Base-by-base conservation (phyloP, 2,797 vertebrate genomes). In the Parauchenoglanis ngamensis region DNA sequence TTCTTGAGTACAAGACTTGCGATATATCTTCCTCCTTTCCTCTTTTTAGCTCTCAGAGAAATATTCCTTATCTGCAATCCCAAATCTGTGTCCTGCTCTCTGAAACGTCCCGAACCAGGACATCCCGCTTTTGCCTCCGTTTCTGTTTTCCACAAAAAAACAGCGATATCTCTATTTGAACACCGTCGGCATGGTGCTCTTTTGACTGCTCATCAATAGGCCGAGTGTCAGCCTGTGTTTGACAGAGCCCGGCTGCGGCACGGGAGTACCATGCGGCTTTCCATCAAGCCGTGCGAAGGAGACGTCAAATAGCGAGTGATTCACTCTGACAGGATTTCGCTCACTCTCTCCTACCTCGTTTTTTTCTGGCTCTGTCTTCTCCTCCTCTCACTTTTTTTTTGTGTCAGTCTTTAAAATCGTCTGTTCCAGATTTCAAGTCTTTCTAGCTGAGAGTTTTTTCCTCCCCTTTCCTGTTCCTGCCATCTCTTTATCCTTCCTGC, bases 231-330 rank as follows among this genome's bases (percentile, higher is more conserved):
- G 84, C 79, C 75, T 61, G n/a, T 90, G 81, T 89, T 88, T 89
- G 90, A 87, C 90, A 88, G 81, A 52, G 86, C 82, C 85, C 75
- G 83, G 67, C 83, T 82, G 68, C 56, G 85, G 85, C 79, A 85
- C 77, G 87, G 91, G 91, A 93, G 92, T 85, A 89, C 88, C 82
- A 67, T 85, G 92, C 52, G 54, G 68, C 89, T 90, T 91, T 91
- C 90, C 89, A 85, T 94, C 89, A 91, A 89, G 91, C 91, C 86
- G 89, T 92, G 91, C 87, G 75, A 91, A 89, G 89, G 85, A 90
- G 91, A 92, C 90, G 90, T 92, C 91, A 92, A 91, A 73, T 75
- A 82, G 94, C 92, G 90, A 90, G 70, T 86, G 89, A 90, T 87
- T 91, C 91, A 93, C 90, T 89, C 87, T 52, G 61, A 68, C 89